phyloP scores from a whole-genome alignment of 2,797 vertebrate genomes.

The Notolepis coatsorum region DNA sequence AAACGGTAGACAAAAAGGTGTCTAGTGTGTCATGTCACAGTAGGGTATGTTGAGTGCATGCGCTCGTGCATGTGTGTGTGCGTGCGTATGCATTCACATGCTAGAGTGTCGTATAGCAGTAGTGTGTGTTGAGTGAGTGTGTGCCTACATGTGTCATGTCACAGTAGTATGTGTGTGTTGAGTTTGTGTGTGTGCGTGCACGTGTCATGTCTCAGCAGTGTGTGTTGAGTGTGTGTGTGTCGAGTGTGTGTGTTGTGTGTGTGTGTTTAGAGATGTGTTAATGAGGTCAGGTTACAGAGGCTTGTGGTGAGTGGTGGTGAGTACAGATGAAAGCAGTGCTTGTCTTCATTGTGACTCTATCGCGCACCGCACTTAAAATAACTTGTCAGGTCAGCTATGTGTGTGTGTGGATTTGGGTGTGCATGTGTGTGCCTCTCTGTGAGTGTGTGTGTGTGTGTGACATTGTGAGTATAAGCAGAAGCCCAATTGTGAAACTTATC shows the following conservation, averaged over 20 bases:
- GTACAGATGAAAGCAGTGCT: slow-evolving; percentile 58
- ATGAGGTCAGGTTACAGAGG: slow-evolving; percentile 24
- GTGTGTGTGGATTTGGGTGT: not conserved
- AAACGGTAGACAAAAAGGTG: no score
- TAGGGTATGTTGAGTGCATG: no score
- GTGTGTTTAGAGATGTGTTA: slow-evolving; percentile 18
- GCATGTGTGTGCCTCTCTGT: slow-evolving; percentile 13
- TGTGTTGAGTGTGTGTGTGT: not conserved
- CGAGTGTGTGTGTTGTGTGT: not conserved
- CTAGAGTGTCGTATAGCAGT: no score
- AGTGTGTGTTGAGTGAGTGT: not conserved
- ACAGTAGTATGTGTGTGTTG: slow-evolving; percentile 1
- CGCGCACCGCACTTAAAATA: slow-evolving; percentile 68
- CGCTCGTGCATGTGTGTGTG: slow-evolving; percentile 26
- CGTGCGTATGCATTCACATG: slow-evolving; percentile 2
- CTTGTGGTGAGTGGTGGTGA: slow-evolving; percentile 7
- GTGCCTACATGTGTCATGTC: not conserved
- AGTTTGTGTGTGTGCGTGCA: slow-evolving; percentile 6
- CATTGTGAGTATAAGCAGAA: slow-evolving; percentile 54
- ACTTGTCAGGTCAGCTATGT: slow-evolving; percentile 21
- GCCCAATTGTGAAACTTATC: slow-evolving; percentile 47
- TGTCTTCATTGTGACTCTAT: slow-evolving; percentile 39
- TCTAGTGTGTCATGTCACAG: no score
- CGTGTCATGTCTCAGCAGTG: not conserved
- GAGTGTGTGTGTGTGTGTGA: slow-evolving; percentile 7